Conservation (phyloP, 2,113 vertebrate species). For the Stegostoma tigrinum region DNA sequence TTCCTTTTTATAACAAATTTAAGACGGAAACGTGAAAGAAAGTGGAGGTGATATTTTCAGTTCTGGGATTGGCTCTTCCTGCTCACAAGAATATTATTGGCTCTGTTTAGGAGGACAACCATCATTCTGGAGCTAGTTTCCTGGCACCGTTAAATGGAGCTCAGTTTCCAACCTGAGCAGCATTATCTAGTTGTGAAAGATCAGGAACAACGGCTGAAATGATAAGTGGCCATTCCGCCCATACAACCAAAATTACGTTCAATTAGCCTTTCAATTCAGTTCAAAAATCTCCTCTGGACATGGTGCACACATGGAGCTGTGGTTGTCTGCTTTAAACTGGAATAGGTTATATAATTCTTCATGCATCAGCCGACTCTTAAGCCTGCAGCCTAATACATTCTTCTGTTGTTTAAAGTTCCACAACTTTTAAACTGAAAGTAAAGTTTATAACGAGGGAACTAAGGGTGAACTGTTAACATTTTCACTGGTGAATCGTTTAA, state of each 20-base stretch:
- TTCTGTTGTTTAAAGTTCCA: not conserved
- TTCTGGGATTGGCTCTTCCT: not conserved
- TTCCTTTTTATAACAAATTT: not conserved
- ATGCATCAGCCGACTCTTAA: not conserved
- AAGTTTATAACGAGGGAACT: not conserved
- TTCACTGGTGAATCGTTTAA: not conserved
- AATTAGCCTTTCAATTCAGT: constrained; percentile 7
- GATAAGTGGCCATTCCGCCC: not conserved
- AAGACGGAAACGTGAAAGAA: not conserved
- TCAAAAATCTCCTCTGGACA: not conserved
- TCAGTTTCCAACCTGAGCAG: not conserved
- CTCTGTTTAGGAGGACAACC: not conserved
- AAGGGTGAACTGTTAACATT: not conserved
- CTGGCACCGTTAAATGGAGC: no score
- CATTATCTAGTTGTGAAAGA: not conserved
- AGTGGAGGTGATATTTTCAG: not conserved
- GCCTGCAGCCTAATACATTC: not conserved
- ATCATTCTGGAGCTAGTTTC: not conserved
- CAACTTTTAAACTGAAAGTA: not conserved
- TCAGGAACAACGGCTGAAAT: not conserved
- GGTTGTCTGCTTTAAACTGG: not conserved
- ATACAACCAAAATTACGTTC: not conserved
- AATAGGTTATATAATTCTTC: constrained; percentile 17
- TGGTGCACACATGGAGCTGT: not conserved
- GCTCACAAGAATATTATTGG: not conserved